Base-by-base conservation (phyloP, 2,797 vertebrate genomes). In the Tapera naevia region DNA sequence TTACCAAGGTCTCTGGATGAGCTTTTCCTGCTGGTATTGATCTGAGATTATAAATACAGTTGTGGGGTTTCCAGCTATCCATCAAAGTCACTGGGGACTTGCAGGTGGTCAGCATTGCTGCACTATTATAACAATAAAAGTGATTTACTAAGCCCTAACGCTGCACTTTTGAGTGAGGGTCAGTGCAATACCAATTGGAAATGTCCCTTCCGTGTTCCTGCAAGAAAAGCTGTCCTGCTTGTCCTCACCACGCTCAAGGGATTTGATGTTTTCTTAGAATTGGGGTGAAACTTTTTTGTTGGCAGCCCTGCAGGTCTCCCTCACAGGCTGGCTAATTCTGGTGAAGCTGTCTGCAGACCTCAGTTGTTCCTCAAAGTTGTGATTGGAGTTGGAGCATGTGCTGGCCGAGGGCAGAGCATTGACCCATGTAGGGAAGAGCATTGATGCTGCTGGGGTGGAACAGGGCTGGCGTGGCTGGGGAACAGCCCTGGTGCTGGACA, bases 1-100 rank as follows among this genome's bases (percentile, higher is more conserved):
- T 54, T 27, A 41, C 35, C 48, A 41, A 80, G 80, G 64, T 61
- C 92, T 90, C 82, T 89, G 74, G 54, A 27, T 72, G 46, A 89
- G 37, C 46, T 94, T 93, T 88, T 86, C 85, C 54, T 89, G 89
- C 87, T 78, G 54, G n/a, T 91, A 83, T 95, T 93, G 94, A 95
- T 92, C 72, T 14, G 54, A 46, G 56, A 65, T 89, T 86, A 87
- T 71, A 95, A 95, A 94, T 95, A 75, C 10, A 75, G 35, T 74
- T 85, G 91, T 81, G 78, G 75, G 67, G 37, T 53, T 91, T 87
- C 57, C 35, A 71, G 71, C 53, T 78, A 8, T 73, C 86, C 2
- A 0, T 73, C 15, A 2, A 37, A 80, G 88, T 57, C 79, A 19
- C 1, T 33, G 66, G 41, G 72, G 58, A 43, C 61, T 80, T 84